phyloP scores from a whole-genome alignment of 2,113 vertebrate genomes.

The Antennarius striatus region DNA sequence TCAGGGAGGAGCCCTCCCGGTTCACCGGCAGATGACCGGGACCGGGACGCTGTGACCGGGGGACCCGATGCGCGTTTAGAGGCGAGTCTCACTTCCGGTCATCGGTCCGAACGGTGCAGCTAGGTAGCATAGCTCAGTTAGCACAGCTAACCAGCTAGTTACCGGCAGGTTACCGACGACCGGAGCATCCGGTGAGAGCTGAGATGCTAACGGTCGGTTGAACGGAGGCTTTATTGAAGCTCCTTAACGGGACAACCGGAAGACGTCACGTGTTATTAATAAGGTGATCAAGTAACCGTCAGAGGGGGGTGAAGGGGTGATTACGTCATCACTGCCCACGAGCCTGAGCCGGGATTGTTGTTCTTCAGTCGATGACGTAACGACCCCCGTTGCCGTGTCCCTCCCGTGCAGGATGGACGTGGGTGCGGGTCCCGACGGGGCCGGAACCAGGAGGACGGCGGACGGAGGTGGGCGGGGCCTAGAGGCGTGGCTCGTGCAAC shows the following conservation, averaged over 20 bases:
- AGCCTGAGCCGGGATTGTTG: constrained; percentile 35
- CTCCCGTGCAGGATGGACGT: constrained; percentile 64
- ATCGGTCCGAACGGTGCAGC: neutral
- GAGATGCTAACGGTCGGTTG: neutral
- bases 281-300: neutral
- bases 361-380: constrained; percentile 52
- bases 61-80: constrained; percentile 50
- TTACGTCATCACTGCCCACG: constrained; percentile 3
- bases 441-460: constrained; percentile 64
- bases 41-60: constrained; percentile 54
- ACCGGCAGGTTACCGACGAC: too few species aligned
- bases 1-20: constrained; percentile 67
- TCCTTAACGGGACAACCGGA: too few species aligned
- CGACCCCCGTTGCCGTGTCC: neutral
- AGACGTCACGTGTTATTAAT: too few species aligned
- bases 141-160: neutral
- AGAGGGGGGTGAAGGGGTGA: neutral
- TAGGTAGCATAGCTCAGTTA: constrained; percentile 13
- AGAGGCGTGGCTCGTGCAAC: constrained; percentile 60
- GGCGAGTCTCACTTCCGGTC: constrained; percentile 44
- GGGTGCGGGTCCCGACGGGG: constrained; percentile 66
- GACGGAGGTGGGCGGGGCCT: constrained; percentile 25
- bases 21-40: constrained; percentile 37
- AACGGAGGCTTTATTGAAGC: neutral
- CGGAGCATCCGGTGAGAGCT: too few species aligned